A percentile compares a stretch with the other conserved stretches of the same genome.
Conservation (phyloP, 2,113 vertebrate genomes). For the Labeo catla region DNA sequence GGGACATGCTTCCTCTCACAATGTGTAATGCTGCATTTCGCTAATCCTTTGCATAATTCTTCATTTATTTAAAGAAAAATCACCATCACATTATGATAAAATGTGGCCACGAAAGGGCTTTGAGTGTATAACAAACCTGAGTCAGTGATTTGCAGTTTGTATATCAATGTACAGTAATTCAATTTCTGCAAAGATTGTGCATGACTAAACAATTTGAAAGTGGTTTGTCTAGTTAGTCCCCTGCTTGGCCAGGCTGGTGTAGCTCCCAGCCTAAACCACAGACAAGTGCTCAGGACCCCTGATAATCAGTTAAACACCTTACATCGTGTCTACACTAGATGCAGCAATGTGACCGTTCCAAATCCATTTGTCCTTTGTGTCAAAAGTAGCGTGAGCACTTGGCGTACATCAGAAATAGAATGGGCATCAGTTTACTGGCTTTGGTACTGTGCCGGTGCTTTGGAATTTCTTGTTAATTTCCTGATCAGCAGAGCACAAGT, state of each 20-base stretch:
- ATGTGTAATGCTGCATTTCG: not conserved
- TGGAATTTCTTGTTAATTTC: too few relatives aligned
- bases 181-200: not conserved
- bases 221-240: not conserved
- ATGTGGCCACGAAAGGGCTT: not conserved
- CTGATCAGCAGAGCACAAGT: too few relatives aligned
- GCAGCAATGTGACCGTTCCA: too few relatives aligned
- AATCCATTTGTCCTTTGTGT: too few relatives aligned
- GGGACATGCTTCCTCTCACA: not conserved
- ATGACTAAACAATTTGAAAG: not conserved
- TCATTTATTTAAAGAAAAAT: not conserved
- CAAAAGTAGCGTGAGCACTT: too few relatives aligned
- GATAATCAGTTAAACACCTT: too few relatives aligned
- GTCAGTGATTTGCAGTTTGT: not conserved
- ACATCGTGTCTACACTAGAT: too few relatives aligned
- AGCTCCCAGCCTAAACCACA: too few relatives aligned
- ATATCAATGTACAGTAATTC: not conserved
- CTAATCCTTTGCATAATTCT: not conserved
- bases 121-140: not conserved
- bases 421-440: too few relatives aligned
- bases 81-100: not conserved
- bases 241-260: too few relatives aligned
- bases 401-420: too few relatives aligned
- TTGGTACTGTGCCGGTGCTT: too few relatives aligned
- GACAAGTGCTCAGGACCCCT: not conserved